Base-by-base conservation (phyloP, 2,113 vertebrate genomes). In the Brachionichthys hirsutus region DNA sequence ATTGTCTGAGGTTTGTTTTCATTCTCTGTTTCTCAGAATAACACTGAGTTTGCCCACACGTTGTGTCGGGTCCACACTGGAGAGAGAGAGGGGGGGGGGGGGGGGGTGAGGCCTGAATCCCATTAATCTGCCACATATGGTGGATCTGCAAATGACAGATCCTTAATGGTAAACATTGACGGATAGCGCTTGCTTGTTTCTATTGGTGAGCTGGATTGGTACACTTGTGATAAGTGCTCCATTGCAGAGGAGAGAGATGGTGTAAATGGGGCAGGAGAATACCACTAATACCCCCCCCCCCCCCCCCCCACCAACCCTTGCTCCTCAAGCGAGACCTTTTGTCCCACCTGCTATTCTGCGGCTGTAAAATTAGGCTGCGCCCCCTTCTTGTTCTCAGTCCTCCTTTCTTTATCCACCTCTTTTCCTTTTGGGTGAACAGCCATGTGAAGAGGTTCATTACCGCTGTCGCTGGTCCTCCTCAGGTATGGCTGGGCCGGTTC, bases 401-500 rank as follows among this genome's bases (percentile, higher is more conserved):
- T 82, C 83, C 83, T 89, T 88, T 89, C 83, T 85, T 85, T 89
- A 80, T 82, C 79, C 80, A 77, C 78, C 83, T 85, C 87, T 87
- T 84, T 85, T 86, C 77, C 86, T 89, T 89, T 90, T 93, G 93
- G 93, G 93, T 93, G 94, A 93, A 93, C 94, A 87, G 92, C 90
- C 88, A 92, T 91, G 93, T 99, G 95, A 98, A 99, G 97, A 98
- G 97, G 96, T 98, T 99, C 96, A 98, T 99, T 99, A 99, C 94
- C 79, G 93, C 92, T 85, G 91, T 87, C 92, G 92, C 85, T 82
- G 77, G 93, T 92, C 93, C 93, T 90, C 84, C 92, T 92, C 91
- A 93, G 94, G 94, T 94, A 93, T 92, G 92, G 92, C 93, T 90
- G 89, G 93, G 77, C 78, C 95, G 93, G 93, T 95, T 95, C 95